Conservation (phyloP, 2,888 invertebrate genomes). For the Eupsilia transversa region DNA sequence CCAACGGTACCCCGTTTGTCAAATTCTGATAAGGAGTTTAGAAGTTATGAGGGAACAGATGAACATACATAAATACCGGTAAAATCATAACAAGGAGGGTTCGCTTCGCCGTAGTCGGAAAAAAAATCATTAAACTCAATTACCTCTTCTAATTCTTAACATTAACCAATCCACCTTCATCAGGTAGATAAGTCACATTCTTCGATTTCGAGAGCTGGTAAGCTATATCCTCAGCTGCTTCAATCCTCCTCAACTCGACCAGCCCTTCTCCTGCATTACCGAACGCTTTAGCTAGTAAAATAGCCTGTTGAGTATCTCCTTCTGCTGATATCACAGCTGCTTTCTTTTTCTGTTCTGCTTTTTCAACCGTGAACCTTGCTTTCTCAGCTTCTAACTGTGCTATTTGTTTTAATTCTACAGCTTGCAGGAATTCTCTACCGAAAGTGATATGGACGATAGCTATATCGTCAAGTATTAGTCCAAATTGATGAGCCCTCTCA, state of each 20-base stretch:
- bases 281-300: conserved; percentile 96
- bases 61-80: too few species aligned
- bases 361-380: conserved; percentile 98
- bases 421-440: conserved; percentile 96
- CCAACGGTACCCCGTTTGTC: too few species aligned
- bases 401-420: conserved; percentile 99
- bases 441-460: conserved; percentile 57
- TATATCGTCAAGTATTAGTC: conserved; percentile 62
- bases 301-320: conserved; percentile 97
- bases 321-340: conserved; percentile 96
- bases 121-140: neutral
- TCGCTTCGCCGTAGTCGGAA: too few species aligned
- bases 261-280: conserved; percentile 97
- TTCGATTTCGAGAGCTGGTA: conserved; percentile 96
- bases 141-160: conserved; percentile 56
- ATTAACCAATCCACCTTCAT: conserved; percentile 93
- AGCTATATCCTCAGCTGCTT: conserved; percentile 99
- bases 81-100: too few species aligned
- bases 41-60: too few species aligned
- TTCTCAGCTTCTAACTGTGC: conserved; percentile 99
- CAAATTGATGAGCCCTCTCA: conserved; percentile 62
- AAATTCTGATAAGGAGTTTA: too few species aligned
- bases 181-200: conserved; percentile 96
- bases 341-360: conserved; percentile 98
- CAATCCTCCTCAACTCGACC: conserved; percentile 97